These are phyloP conservation scores for Euphydryas editha DNA, from an alignment of 2,888 invertebrate genomes.

Conservation along the genomic window DNA sequence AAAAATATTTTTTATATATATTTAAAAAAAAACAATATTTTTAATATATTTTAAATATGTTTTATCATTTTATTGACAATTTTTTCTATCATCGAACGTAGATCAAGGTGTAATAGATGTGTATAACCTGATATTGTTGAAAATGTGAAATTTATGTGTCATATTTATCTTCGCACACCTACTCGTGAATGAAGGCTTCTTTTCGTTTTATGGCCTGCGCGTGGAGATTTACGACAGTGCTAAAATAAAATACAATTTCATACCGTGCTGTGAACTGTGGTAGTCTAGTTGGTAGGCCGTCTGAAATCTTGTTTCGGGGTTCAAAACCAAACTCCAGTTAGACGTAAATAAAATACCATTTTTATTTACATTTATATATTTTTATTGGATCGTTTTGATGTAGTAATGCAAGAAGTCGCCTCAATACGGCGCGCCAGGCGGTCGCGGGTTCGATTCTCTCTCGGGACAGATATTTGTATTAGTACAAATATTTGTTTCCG, in stretches of 20 bases:
- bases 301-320: neutral
- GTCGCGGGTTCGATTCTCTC: too few relatives aligned
- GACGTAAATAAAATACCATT: neutral
- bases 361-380: too few relatives aligned
- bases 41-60: neutral
- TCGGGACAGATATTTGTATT: too few relatives aligned
- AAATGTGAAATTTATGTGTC: conserved; percentile 65
- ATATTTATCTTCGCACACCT: conserved; percentile 54
- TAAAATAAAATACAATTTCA: conserved; percentile 80
- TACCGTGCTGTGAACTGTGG: conserved; percentile 59
- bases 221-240: conserved; percentile 73
- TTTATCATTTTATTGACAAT: conserved; percentile 24
- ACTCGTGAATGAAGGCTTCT: conserved; percentile 60
- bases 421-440: too few relatives aligned
- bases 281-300: conserved; percentile 11
- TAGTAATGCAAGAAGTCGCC: too few relatives aligned
- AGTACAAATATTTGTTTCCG: too few relatives aligned
- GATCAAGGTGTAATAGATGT: conserved; percentile 44
- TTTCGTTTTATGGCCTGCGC: conserved; percentile 65
- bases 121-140: conserved; percentile 52
- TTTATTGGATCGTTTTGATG: too few relatives aligned
- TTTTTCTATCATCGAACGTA: conserved; percentile 18
- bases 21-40: neutral
- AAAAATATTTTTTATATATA: too few relatives aligned
- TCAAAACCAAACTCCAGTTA: neutral